Conservation (phyloP, 2,113 vertebrate genomes). For the Fregata magnificens region DNA sequence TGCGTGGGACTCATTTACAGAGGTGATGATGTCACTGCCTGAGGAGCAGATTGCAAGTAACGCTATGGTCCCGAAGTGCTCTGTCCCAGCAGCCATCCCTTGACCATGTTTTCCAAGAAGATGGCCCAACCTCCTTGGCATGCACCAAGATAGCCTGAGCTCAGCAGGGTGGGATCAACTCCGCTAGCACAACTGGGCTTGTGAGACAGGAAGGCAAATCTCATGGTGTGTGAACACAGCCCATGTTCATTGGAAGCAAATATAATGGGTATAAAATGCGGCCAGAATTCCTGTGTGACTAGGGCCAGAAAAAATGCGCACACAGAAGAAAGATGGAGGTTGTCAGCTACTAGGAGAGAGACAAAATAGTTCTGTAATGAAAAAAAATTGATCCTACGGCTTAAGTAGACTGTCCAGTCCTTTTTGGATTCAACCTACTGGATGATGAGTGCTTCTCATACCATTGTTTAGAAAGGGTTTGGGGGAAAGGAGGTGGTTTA, state of each 20-base stretch:
- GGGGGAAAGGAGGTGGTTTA: background rate
- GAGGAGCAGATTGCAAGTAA: background rate
- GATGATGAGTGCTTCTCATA: background rate
- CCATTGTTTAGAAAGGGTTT: background rate
- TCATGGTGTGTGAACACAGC: background rate
- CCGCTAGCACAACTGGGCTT: background rate
- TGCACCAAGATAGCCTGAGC: background rate
- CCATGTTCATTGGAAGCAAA: background rate
- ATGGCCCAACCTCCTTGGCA: background rate
- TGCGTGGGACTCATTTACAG: background rate
- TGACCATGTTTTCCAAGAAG: background rate
- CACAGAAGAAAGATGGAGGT: background rate
- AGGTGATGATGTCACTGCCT: background rate
- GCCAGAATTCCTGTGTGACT: background rate
- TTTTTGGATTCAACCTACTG: background rate
- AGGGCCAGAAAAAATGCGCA: background rate
- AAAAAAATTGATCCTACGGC: background rate
- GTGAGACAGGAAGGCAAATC: background rate
- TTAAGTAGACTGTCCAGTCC: background rate
- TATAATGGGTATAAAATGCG: background rate
- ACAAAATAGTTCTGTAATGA: background rate
- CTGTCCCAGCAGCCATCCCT: background rate
- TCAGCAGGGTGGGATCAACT: background rate
- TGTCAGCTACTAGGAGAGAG: background rate
- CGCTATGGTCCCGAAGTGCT: background rate